Evolutionary conservation across 2,113 vertebrate genomes (phyloP).

Genomic region (Xiphias gladius): DNA sequence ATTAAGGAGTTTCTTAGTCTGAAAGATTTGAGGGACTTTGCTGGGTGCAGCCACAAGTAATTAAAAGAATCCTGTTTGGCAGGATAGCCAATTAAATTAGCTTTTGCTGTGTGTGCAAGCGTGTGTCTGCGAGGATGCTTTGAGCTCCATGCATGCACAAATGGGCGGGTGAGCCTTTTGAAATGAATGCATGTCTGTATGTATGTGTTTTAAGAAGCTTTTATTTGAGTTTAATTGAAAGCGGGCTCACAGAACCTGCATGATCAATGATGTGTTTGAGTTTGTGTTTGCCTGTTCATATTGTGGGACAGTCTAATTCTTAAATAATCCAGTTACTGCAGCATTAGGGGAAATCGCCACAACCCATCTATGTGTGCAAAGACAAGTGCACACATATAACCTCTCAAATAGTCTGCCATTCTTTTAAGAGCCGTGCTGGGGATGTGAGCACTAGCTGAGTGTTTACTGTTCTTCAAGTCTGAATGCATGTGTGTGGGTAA

Average conservation of each 20-base stretch:
- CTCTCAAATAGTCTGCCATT: neutral
- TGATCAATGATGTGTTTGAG: constrained; percentile 14
- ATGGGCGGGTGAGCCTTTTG: constrained; percentile 7
- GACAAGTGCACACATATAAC: constrained; percentile 16
- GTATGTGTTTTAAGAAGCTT: constrained; percentile 31
- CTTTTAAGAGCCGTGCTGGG: neutral
- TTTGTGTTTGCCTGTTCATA: neutral
- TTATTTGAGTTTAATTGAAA: constrained; percentile 28
- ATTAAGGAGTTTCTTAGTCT: constrained; percentile 61
- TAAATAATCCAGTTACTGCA: constrained; percentile 61
- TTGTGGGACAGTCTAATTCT: constrained; percentile 34
- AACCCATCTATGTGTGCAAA: constrained; percentile 25
- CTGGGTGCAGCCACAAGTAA: constrained; percentile 73
- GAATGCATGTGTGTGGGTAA: neutral
- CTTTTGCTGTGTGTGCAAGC: constrained; percentile 38
- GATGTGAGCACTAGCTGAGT: neutral
- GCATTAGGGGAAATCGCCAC: neutral
- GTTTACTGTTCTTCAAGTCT: neutral
- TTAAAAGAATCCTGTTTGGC: constrained; percentile 78
- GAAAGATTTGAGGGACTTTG: constrained; percentile 58
- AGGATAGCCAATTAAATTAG: constrained; percentile 82
- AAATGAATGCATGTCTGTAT: constrained; percentile 33
- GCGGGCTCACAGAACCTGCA: neutral
- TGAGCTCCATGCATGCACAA: constrained; percentile 31
- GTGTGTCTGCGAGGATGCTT: constrained; percentile 35